phyloP scores from a whole-genome alignment of 2,888 invertebrate species.

The Andrena bucephala region DNA sequence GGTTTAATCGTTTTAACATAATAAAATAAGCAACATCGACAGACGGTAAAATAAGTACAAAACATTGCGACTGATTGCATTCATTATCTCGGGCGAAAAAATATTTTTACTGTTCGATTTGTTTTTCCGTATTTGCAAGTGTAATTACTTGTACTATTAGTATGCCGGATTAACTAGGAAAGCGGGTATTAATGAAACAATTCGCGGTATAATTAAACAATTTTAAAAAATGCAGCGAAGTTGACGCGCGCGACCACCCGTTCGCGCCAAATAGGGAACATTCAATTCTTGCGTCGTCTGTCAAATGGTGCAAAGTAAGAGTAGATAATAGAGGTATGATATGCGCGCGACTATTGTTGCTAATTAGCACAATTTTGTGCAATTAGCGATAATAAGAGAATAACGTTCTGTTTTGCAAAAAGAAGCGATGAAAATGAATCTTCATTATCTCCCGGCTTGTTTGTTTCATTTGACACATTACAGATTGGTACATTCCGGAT shows the following conservation, averaged over 20 bases:
- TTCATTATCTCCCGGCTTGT: constrained; percentile 8
- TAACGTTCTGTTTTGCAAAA: not conserved
- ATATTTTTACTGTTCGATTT: constrained; percentile 30
- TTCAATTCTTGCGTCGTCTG: too few relatives aligned
- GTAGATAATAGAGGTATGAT: too few relatives aligned
- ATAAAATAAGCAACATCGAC: constrained; percentile 7
- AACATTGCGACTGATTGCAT: constrained; percentile 24
- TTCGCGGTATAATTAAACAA: too few relatives aligned
- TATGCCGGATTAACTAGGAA: too few relatives aligned
- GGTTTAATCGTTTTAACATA: not conserved
- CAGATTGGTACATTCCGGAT: not conserved
- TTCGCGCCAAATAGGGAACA: too few relatives aligned
- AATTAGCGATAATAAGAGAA: not conserved
- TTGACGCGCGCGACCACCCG: not conserved
- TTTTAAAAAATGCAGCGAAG: not conserved
- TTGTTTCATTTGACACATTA: constrained; percentile 1
- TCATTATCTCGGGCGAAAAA: constrained; percentile 33
- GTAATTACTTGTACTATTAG: constrained; percentile 17
- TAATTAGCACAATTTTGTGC: too few relatives aligned
- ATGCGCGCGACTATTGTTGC: too few relatives aligned
- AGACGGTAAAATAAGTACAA: constrained; percentile 2
- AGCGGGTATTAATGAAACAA: too few relatives aligned
- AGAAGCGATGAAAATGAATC: not conserved
- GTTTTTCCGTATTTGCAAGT: not conserved
- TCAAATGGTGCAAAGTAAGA: too few relatives aligned